A percentile compares a stretch with the other conserved stretches of the same genome.
Evolutionary conservation across 2,113 vertebrate species (phyloP).

Genomic region (Neotoma lepida): DNA sequence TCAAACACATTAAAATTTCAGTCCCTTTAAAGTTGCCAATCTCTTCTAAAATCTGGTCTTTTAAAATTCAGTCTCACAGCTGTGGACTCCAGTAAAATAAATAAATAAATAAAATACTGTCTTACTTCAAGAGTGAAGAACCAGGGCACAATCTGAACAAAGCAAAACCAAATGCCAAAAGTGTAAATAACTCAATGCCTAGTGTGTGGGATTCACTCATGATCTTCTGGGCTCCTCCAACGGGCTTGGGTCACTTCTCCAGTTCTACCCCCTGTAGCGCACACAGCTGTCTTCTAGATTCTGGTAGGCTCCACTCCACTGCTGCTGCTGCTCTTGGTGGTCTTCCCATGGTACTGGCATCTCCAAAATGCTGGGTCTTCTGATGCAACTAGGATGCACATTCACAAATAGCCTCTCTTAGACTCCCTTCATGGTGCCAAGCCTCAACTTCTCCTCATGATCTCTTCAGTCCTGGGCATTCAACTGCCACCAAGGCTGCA

Average conservation of each 20-base stretch:
- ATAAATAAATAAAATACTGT: neutral
- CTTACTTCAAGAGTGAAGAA: neutral
- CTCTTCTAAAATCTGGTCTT: neutral
- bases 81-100: neutral
- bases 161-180: neutral
- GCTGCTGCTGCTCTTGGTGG: neutral
- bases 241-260: too few relatives aligned
- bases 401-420: neutral
- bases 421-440: neutral
- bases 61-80: neutral
- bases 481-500: neutral
- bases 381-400: neutral
- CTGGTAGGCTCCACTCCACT: neutral
- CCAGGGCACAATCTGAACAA: neutral
- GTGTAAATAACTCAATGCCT: neutral
- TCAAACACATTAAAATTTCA: neutral
- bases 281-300: neutral
- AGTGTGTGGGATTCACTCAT: neutral
- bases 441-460: neutral
- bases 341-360: neutral
- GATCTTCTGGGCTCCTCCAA: neutral
- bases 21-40: neutral
- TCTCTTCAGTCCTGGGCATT: neutral
- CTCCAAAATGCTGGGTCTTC: neutral
- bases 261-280: neutral